Percentiles rank a stretch among this genome's conserved stretches.
phyloP scores from a whole-genome alignment of 2,113 vertebrate species.

The Lates calcarifer region DNA sequence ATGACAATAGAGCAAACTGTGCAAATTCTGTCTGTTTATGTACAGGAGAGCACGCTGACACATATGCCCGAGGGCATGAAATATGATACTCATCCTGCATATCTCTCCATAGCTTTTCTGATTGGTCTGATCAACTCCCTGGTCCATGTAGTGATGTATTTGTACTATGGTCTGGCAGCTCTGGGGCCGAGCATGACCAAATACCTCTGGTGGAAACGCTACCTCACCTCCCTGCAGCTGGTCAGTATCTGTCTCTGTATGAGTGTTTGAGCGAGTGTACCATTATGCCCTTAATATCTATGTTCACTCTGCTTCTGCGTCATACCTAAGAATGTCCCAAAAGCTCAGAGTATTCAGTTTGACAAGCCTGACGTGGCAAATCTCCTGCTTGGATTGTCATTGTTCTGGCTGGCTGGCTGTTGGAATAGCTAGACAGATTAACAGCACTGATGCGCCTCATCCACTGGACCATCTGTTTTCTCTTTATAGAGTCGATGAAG shows the following conservation, averaged over 20 bases:
- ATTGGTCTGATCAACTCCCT: constrained; percentile 85
- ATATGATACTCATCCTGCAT: neutral
- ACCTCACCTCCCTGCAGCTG: constrained; percentile 86
- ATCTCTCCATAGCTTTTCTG: constrained; percentile 80
- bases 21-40: neutral
- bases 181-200: constrained; percentile 76
- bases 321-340: too few relatives aligned
- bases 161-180: constrained; percentile 82
- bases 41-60: neutral
- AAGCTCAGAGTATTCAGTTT: neutral
- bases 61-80: neutral
- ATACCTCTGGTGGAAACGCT: constrained; percentile 86
- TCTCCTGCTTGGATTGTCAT: constrained; percentile 44
- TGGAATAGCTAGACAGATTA: constrained; percentile 56
- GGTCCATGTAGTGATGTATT: constrained; percentile 83
- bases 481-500: constrained; percentile 14
- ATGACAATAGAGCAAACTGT: neutral
- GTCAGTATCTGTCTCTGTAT: constrained; percentile 70
- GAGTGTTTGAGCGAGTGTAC: neutral
- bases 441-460: constrained; percentile 47
- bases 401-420: constrained; percentile 51
- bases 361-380: neutral
- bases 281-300: neutral
- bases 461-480: constrained; percentile 71
- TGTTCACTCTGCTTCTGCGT: neutral